Base-by-base conservation (phyloP, 2,888 invertebrate genomes). In the Chalcosyrphus nemorum region DNA sequence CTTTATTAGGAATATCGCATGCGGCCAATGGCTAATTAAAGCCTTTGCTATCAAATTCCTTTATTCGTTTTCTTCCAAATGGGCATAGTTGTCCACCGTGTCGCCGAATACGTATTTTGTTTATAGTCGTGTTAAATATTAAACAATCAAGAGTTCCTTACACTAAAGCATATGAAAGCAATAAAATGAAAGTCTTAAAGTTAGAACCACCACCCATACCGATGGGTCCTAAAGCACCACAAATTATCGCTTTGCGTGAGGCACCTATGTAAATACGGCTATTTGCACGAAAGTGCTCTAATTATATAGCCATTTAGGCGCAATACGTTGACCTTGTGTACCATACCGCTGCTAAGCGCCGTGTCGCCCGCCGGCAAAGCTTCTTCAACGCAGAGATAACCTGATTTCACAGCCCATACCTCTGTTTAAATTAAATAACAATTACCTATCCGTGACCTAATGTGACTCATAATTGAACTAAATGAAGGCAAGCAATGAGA, bases 171-270 rank as follows among this genome's bases (percentile, higher is more conserved):
- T 54, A 57, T n/a, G 50, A 59, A 72, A 65, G 57, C 59, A 52
- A 68, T 80, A 80, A 56, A 57, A 59, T 35, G 50, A 5, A 15
- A 43, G 52, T 74, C 59, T 65, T 74, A 29, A 59, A 52, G 27
- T 24, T 7, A n/a, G 13, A 74, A 57, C 52, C 19, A 7, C 38
- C 52, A 32, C 19, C 56, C 7, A 6, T 63, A 15, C 17, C 32
- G 15, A 29, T 43, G 17, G 24, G 7, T 27, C 61, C 6, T 47
- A 50, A 32, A 57, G 54, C 13, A 61, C 27, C 47, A 66, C 61
- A 82, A 82, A 78, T 78, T 72, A 63, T 72, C 54, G 56, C 56
- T 41, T 82, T 78, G 82, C 82, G 82, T 78, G 82, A 82, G 78
- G 4, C 38, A 38, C 38, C 41, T 74, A 50, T 74, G 72, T 50